Evolutionary conservation across 1,140 invertebrate species (phyloP), one percentile per base, ranked within the genome.

Genomic region (Drosophila bocqueti): DNA sequence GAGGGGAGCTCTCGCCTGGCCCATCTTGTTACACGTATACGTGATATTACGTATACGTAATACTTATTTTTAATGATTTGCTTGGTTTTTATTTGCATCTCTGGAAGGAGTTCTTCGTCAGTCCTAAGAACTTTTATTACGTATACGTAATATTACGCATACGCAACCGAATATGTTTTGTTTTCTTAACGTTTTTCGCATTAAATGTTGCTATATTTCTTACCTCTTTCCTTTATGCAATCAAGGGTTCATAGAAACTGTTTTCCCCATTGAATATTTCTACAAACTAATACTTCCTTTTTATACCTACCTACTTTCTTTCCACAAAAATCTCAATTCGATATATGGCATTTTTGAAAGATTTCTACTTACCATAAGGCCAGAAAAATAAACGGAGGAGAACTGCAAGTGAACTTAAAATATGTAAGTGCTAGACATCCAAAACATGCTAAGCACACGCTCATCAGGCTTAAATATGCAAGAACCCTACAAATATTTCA

Each of bases 401-500:
- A 64, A 65, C 46, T 26, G 52, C 26, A 50, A 78, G 38, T 24
- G 26, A 50, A 55, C 13, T 10, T n/a, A 36, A 47, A 71, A 71
- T 45, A 66, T 24, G 58, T 34, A 29, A 29, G 46, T 60, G 31
- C 29, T 18, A n/a, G 36, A 42, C 42, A 45, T 24, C 63, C 26
- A 38, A 72, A 60, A 43, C 54, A 61, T 52, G 67, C 54, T 60
- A 50, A 73, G 45, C 69, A 60, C 67, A 72, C 31, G 45, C 67
- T 60, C 69, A 72, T 60, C 54, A 60, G 43, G 45, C 54, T 50
- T 50, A 43, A 69, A 69, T 72, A 49, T 69, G 50, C 50, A 58
- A 58, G 67, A 62, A 24, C 57, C 40, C 57, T 18, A 55, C 49
- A 57, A 74, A 50, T 61, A 73, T 52, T 52, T 42, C 68, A 42